Percentiles rank a stretch among this genome's conserved stretches.
Evolutionary conservation across 2,113 vertebrate species (phyloP).

Genomic region (Rallus limicola): DNA sequence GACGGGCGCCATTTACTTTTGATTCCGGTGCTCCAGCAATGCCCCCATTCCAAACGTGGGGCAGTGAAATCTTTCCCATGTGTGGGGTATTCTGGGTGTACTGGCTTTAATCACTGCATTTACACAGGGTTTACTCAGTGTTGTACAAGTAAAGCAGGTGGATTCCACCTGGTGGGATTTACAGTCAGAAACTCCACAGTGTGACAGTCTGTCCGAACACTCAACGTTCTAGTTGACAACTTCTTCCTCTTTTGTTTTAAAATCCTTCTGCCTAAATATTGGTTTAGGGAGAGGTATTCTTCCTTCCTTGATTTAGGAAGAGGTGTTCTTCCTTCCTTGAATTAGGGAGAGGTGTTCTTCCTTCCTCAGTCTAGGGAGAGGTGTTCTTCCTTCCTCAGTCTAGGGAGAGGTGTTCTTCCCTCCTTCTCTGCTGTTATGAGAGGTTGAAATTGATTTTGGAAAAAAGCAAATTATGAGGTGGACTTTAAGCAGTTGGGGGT

Average conservation of each 20-base stretch:
- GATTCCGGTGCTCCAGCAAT: not conserved
- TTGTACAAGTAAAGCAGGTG: not conserved
- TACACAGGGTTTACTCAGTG: not conserved
- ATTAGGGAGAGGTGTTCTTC: not conserved
- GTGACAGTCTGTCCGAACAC: not conserved
- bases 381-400: not conserved
- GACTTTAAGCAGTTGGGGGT: not conserved
- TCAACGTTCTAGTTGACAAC: not conserved
- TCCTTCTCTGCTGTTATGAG: not conserved
- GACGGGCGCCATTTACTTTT: not conserved
- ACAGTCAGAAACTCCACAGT: too few relatives aligned
- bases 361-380: too few relatives aligned
- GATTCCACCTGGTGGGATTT: not conserved
- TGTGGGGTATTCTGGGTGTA: not conserved
- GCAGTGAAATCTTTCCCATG: not conserved
- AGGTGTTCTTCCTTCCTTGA: not conserved
- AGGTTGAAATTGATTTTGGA: not conserved
- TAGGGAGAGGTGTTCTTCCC: not conserved
- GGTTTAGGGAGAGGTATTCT: not conserved
- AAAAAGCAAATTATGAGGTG: not conserved
- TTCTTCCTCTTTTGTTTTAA: not conserved
- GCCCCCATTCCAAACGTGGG: not conserved
- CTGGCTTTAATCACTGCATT: not conserved
- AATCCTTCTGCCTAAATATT: not conserved
- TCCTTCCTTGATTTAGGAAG: not conserved